phyloP scores from a whole-genome alignment of 2,888 invertebrate genomes.

The Pyrrhosoma nymphula region DNA sequence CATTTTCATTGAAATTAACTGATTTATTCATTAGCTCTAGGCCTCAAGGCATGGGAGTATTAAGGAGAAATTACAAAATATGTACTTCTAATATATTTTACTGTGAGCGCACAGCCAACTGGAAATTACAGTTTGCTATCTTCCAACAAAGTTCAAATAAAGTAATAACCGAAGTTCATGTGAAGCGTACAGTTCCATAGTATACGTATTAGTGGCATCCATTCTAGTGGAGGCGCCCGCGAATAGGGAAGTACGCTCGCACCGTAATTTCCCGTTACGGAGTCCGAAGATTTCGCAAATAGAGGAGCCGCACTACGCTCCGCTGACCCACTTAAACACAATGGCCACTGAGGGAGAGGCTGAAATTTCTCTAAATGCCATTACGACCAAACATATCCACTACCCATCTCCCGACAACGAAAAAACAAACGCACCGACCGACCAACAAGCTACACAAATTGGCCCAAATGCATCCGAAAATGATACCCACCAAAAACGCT shows the following conservation, averaged over 20 bases:
- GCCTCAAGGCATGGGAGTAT: too few relatives aligned
- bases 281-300: neutral
- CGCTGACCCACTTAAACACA: neutral
- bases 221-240: neutral
- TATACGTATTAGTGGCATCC: neutral
- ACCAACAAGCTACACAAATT: neutral
- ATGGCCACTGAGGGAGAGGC: neutral
- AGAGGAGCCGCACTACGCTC: neutral
- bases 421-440: neutral
- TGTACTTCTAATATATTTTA: too few relatives aligned
- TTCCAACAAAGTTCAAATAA: neutral
- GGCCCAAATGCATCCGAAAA: neutral
- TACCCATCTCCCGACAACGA: neutral
- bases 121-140: too few relatives aligned
- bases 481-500: neutral
- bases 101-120: too few relatives aligned
- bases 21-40: too few relatives aligned
- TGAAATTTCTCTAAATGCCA: neutral
- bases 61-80: too few relatives aligned
- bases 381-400: neutral
- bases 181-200: neutral
- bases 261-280: neutral
- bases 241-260: neutral
- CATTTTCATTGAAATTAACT: too few relatives aligned
- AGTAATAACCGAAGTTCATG: neutral